A percentile compares a stretch with the other conserved stretches of the same genome.
Conservation (phyloP, 2,113 vertebrate species). For the Oreochromis aureus region DNA sequence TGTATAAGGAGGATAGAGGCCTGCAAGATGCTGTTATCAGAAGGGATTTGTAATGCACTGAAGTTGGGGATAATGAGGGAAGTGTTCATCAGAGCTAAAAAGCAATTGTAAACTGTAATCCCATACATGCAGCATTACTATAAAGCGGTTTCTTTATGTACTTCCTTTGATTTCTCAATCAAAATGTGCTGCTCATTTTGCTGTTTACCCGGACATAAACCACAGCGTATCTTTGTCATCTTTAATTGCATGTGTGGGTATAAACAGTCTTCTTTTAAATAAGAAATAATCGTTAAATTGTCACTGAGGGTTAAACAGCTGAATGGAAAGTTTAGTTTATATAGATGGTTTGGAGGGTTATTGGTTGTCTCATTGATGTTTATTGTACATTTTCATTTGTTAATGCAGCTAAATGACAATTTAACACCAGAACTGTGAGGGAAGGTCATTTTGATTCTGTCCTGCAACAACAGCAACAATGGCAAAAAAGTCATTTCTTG, state of each 20-base stretch:
- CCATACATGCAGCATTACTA: background rate
- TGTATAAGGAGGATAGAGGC: slow-evolving; percentile 22
- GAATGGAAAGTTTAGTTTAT: background rate
- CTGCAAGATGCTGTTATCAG: slow-evolving; percentile 38
- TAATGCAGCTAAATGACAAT: background rate
- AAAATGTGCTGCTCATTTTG: background rate
- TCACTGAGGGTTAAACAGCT: background rate
- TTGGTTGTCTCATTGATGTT: background rate
- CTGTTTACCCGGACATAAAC: background rate
- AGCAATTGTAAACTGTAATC: slow-evolving; percentile 32
- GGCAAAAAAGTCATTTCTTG: background rate
- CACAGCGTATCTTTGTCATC: background rate
- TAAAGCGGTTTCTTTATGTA: background rate
- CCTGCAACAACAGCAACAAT: background rate
- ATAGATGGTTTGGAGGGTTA: background rate
- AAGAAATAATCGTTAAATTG: background rate
- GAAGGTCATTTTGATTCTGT: background rate
- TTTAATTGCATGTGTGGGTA: background rate
- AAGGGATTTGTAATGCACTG: slow-evolving; percentile 49
- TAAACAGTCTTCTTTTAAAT: background rate
- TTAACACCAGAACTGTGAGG: background rate
- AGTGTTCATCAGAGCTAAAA: slow-evolving; percentile 32
- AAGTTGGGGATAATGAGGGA: slow-evolving; percentile 42
- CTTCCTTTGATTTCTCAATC: slow-evolving; percentile 28
- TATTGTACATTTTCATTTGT: background rate